Evolutionary conservation across 2,113 vertebrate species (phyloP).

Genomic region (Pelecanoides urinatrix): DNA sequence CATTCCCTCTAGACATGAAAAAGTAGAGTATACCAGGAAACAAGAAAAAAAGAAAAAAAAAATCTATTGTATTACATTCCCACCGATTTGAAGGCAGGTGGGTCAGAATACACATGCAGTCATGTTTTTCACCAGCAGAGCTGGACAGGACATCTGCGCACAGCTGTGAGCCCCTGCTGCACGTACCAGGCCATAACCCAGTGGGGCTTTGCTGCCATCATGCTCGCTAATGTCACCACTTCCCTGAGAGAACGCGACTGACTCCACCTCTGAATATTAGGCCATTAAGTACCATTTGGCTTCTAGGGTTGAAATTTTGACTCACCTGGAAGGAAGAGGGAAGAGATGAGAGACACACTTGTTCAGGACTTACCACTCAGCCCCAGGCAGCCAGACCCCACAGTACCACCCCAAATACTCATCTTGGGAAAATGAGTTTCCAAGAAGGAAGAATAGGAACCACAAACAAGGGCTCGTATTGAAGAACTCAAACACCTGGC

Average conservation of each 20-base stretch:
- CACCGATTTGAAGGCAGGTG: background rate
- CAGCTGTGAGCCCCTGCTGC: background rate
- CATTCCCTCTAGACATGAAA: background rate
- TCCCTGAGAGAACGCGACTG: fast-evolving
- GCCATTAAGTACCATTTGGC: background rate
- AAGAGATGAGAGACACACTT: background rate
- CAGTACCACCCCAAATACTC: background rate
- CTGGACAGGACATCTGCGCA: background rate
- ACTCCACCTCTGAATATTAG: background rate
- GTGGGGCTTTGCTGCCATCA: background rate
- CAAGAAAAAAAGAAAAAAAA: background rate
- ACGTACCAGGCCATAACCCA: fast-evolving
- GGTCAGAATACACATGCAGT: background rate
- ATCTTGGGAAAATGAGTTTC: background rate
- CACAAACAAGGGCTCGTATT: background rate
- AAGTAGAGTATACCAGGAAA: background rate
- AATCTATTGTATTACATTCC: background rate
- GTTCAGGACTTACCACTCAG: background rate
- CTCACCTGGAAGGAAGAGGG: background rate
- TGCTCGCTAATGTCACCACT: fast-evolving
- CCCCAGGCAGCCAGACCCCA: background rate
- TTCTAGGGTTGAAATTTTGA: background rate
- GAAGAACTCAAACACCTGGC: background rate
- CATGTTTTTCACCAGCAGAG: background rate
- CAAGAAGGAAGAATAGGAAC: background rate